Evolutionary conservation across 2,113 vertebrate genomes (phyloP).

Genomic region (Equus quagga): DNA sequence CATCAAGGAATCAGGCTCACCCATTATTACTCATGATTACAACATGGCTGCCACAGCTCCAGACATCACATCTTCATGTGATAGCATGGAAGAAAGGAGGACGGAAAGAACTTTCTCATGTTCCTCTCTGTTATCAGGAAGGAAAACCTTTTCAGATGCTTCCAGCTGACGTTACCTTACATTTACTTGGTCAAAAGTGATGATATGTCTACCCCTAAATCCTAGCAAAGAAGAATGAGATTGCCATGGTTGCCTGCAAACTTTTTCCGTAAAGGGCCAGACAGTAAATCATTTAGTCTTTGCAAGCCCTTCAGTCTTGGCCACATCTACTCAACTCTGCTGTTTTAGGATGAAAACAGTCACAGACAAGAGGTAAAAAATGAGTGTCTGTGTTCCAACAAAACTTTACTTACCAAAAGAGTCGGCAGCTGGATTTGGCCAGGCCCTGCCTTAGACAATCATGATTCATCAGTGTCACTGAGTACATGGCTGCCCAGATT

Average conservation of each 20-base stretch:
- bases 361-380: neutral
- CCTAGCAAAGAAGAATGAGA: neutral
- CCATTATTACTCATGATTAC: neutral
- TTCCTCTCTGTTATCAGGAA: neutral
- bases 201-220: neutral
- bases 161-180: neutral
- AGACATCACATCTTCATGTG: neutral
- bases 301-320: neutral
- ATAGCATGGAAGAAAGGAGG: neutral
- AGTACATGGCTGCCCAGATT: neutral
- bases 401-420: constrained; percentile 29
- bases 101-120: neutral
- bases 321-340: neutral
- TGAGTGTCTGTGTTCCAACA: neutral
- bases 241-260: neutral
- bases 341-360: neutral
- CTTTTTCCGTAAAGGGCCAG: neutral
- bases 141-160: neutral
- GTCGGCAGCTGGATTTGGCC: neutral
- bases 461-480: neutral
- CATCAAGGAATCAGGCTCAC: neutral
- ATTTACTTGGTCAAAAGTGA: neutral
- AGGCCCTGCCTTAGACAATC: neutral
- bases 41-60: neutral
- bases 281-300: neutral